Base-by-base conservation (phyloP, 2,888 invertebrate genomes). In the Trachelus tabidus region DNA sequence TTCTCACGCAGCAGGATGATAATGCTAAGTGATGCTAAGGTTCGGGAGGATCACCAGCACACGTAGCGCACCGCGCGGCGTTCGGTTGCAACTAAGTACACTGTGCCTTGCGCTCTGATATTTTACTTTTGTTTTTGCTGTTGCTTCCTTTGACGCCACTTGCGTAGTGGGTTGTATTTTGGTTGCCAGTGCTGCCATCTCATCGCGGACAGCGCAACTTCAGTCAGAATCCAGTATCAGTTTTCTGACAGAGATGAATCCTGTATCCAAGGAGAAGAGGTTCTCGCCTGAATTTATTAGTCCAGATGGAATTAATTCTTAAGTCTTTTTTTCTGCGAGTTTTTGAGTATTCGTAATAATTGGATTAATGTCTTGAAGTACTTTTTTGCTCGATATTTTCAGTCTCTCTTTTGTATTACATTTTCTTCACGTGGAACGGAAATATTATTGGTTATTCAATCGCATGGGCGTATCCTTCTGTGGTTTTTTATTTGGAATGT, bases 51-150 rank as follows among this genome's bases (percentile, higher is more conserved):
- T 31, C 71, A 23, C 71, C 31, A 34, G 15, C 31, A 34, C 31
- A 31, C 33, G 71, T 71, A 12, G 71, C 71, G 71, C 34, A 34
- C 71, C 71, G 31, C 31, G 71, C 71, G 71, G 71, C 71, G 71
- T 31, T 23, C 31, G 31, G 4, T 31, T 34, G 71, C 71, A 71
- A 71, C 71, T 71, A 34, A 34, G 1, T 34, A 34, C 34, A 71
- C 71, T 23, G 23, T 56, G 56, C 56, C 56, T 23, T 56, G 56
- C 23, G 56, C 23, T 56, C 56, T 56, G 56, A 56, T 23, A 56
- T 56, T 56, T 23, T 56, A 23, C 56, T 56, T 56, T 56, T 23
- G 56, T 56, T 56, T 56, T 56, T 56, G 56, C 56, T 56, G 9
- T 23, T 23, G 56, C 56, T 40, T 6, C 56, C 56, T 56, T 56